Percentiles rank a stretch among this genome's conserved stretches.
phyloP scores from a whole-genome alignment of 1,140 invertebrate species.

The Acyrthosiphon pisum region DNA sequence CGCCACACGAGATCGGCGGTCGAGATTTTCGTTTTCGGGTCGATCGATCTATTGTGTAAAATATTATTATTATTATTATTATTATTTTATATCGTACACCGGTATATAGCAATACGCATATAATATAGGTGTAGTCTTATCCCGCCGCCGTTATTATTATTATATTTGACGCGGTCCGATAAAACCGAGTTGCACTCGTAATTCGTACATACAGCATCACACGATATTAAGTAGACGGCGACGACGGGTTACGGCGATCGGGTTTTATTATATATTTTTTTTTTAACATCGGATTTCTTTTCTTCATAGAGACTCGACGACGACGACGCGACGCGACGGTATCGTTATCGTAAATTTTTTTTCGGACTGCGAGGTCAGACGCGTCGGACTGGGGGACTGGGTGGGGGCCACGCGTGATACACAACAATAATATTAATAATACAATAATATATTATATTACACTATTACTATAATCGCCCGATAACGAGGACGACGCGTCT shows the following conservation, averaged over 20 bases:
- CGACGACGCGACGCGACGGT: neutral
- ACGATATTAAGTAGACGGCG: neutral
- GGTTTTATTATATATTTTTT: conserved; percentile 24
- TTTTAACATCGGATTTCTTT: neutral
- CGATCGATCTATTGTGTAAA: conserved; percentile 21
- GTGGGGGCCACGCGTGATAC: neutral
- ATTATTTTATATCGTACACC: neutral
- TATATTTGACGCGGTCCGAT: conserved; percentile 4
- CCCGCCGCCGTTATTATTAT: neutral
- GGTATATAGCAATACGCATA: neutral
- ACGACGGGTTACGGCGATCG: conserved; percentile 9
- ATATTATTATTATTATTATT: conserved; percentile 34
- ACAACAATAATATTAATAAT: neutral
- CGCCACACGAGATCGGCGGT: neutral
- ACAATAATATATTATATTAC: neutral
- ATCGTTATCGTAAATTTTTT: conserved; percentile 31
- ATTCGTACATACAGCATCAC: neutral
- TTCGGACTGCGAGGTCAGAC: neutral
- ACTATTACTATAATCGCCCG: neutral
- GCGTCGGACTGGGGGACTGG: neutral
- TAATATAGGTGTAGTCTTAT: neutral
- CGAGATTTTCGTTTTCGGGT: conserved; percentile 41
- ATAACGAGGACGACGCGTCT: neutral
- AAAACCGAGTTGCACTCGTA: neutral
- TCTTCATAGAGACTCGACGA: conserved; percentile 11